Conservation (phyloP, 2,113 vertebrate genomes). For the Scolopax mira region DNA sequence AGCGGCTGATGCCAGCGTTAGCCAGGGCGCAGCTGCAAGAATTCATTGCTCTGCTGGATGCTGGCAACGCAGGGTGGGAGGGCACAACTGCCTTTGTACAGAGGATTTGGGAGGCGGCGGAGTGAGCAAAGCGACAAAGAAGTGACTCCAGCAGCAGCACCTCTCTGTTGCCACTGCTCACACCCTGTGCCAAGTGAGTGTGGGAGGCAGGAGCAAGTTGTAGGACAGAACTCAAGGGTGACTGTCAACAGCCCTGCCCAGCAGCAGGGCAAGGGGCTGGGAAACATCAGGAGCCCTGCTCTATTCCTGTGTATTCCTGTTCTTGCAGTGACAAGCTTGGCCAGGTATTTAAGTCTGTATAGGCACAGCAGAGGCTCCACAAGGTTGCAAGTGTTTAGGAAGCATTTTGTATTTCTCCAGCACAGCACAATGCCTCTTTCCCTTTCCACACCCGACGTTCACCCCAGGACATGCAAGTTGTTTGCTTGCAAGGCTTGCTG, state of each 20-base stretch:
- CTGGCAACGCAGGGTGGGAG: constrained; percentile 13
- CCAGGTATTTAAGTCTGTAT: neutral
- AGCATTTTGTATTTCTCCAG: neutral
- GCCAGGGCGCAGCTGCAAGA: constrained; percentile 29
- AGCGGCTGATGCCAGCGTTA: neutral
- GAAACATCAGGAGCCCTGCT: neutral
- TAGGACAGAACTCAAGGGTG: neutral
- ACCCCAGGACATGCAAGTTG: neutral
- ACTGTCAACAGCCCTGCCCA: neutral
- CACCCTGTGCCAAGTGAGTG: rapidly evolving
- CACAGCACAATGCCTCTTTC: neutral
- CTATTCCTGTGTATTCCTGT: neutral
- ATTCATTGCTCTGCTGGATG: constrained; percentile 50
- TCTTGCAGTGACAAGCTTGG: neutral
- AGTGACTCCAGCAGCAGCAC: neutral
- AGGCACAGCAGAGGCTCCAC: neutral
- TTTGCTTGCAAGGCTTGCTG: neutral
- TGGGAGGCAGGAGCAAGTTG: neutral
- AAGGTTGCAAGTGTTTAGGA: neutral
- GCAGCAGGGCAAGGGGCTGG: neutral
- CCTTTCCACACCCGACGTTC: neutral
- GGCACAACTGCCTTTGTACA: neutral
- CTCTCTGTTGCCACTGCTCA: neutral
- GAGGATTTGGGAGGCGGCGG: neutral
- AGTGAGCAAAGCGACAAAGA: neutral